These are phyloP conservation scores for Arctia plantaginis DNA, from an alignment of 2,888 invertebrate genomes.

Conservation along the genomic window DNA sequence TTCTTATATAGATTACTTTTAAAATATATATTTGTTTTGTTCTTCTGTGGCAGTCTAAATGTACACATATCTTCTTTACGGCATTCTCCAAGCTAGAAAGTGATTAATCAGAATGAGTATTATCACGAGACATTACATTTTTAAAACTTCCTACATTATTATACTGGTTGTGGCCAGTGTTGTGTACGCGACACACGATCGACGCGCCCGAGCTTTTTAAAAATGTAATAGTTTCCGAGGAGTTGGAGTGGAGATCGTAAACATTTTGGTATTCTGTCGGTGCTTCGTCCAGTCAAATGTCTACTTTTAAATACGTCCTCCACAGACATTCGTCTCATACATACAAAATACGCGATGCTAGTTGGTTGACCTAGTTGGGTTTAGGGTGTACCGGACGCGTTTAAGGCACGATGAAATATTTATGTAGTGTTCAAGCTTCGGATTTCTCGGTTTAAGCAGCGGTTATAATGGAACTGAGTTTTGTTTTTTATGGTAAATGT, in stretches of 20 bases:
- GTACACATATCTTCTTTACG: neutral
- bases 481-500: constrained; percentile 7
- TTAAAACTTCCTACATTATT: neutral
- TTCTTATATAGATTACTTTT: no score
- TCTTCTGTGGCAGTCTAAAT: neutral
- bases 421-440: constrained; percentile 26
- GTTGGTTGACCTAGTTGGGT: constrained; percentile 61
- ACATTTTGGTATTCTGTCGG: constrained; percentile 66
- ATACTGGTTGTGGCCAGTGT: neutral
- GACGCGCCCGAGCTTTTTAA: constrained; percentile 28
- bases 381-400: constrained; percentile 40
- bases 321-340: constrained; percentile 74
- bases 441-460: constrained; percentile 17
- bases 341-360: constrained; percentile 74
- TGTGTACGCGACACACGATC: constrained; percentile 4
- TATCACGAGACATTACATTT: neutral
- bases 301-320: constrained; percentile 75
- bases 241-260: constrained; percentile 33
- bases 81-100: neutral
- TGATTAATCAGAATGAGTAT: neutral
- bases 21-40: no score
- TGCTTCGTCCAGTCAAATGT: constrained; percentile 73
- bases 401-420: constrained; percentile 33
- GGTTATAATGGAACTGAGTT: constrained; percentile 11
- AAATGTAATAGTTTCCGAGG: constrained; percentile 32